Percentiles rank a stretch among this genome's conserved stretches.
Evolutionary conservation across 2,113 vertebrate genomes (phyloP).

Genomic region (Odobenus rosmarus): DNA sequence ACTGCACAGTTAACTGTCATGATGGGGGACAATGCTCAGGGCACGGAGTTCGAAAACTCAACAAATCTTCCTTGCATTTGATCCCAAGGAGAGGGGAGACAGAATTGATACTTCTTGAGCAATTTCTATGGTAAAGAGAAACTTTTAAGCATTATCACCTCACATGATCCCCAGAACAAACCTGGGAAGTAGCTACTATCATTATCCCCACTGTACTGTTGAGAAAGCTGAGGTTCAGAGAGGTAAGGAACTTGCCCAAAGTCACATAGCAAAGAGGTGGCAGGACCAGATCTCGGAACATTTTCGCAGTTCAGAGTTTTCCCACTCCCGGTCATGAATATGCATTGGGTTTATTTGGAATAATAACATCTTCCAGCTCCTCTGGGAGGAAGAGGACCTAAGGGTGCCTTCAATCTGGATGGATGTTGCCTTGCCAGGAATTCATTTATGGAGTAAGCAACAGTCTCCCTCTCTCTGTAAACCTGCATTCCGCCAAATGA

Average conservation of each 20-base stretch:
- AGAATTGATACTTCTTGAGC: background rate
- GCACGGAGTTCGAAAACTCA: background rate
- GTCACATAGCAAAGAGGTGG: background rate
- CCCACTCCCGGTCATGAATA: background rate
- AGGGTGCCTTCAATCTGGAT: slow-evolving; percentile 62
- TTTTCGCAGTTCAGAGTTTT: background rate
- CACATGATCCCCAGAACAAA: background rate
- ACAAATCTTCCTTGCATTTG: background rate
- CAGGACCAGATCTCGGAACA: background rate
- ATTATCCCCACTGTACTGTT: background rate
- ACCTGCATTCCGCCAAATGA: slow-evolving; percentile 79
- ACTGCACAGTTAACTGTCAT: background rate
- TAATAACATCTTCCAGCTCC: background rate
- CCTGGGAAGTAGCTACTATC: background rate
- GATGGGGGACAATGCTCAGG: background rate
- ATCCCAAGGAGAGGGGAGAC: background rate
- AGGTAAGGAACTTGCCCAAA: background rate
- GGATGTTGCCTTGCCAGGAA: slow-evolving; percentile 70
- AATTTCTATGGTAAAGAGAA: background rate
- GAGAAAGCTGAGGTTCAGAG: background rate
- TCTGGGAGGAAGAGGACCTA: slow-evolving; percentile 53
- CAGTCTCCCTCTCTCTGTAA: slow-evolving; percentile 55
- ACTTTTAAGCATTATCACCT: background rate
- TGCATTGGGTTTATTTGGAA: background rate
- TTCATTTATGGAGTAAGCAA: slow-evolving; percentile 78